These are phyloP conservation scores for Napeogenes sylphis DNA, from an alignment of 2,888 invertebrate genomes.

Conservation along the genomic window DNA sequence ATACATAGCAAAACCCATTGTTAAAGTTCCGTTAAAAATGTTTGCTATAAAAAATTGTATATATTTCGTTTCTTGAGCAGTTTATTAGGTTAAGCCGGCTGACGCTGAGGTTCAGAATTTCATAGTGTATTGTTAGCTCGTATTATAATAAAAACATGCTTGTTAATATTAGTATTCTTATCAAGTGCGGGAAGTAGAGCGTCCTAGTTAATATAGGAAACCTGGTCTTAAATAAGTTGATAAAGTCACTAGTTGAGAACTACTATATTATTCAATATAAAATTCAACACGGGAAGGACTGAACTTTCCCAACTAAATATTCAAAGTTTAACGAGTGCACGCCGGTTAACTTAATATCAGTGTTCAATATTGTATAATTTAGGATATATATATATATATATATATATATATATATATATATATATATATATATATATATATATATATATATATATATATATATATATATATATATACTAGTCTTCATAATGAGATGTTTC, in stretches of 20 bases:
- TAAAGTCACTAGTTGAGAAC: conserved; percentile 69
- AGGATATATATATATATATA: neutral
- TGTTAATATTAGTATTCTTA: conserved; percentile 40
- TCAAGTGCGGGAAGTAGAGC: conserved; percentile 34
- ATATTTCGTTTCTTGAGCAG: no score
- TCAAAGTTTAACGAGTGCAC: conserved; percentile 64
- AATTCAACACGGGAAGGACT: conserved; percentile 68
- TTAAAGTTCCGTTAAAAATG: no score
- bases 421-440: no score
- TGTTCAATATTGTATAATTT: conserved; percentile 27
- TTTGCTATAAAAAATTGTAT: no score
- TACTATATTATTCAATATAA: conserved; percentile 76
- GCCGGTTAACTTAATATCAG: conserved; percentile 41
- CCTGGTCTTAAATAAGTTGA: conserved; percentile 66
- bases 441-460: neutral
- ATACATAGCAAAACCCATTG: no score
- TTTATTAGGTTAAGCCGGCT: no score
- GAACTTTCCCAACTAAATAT: conserved; percentile 72
- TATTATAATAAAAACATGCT: conserved; percentile 26
- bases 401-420: no score
- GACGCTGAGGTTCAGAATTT: no score
- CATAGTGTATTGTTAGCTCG: neutral
- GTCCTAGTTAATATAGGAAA: conserved; percentile 58
- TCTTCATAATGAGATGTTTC: no score
- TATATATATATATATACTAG: no score